phyloP scores from a whole-genome alignment of 2,797 vertebrate genomes.

The Pipistrellus pipistrellus region DNA sequence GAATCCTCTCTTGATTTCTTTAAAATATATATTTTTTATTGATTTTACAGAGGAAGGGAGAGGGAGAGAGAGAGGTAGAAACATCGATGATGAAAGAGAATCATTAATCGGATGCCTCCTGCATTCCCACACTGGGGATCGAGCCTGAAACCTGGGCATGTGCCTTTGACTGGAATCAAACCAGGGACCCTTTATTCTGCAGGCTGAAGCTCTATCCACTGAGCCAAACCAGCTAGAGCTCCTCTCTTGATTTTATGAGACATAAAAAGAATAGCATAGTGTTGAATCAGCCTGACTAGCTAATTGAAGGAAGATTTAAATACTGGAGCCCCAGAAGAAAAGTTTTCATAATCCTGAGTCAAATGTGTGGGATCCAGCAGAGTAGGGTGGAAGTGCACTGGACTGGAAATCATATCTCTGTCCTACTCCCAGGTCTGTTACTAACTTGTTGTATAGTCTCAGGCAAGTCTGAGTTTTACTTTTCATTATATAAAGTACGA shows the following conservation, averaged over 20 bases:
- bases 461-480: constrained; percentile 60
- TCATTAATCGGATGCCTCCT: too few species aligned
- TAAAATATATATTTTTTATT: too few species aligned
- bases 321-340: background rate
- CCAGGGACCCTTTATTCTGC: too few species aligned
- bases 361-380: background rate
- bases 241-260: background rate
- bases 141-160: too few species aligned
- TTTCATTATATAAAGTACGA: constrained; percentile 38
- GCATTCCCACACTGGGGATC: too few species aligned
- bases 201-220: too few species aligned
- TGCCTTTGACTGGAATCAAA: too few species aligned
- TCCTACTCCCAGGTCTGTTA: background rate
- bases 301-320: constrained; percentile 52
- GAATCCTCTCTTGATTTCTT: background rate
- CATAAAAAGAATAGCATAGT: background rate
- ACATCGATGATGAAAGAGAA: too few species aligned
- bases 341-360: constrained; percentile 36
- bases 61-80: too few species aligned
- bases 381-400: background rate
- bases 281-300: constrained; percentile 29
- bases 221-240: too few species aligned
- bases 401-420: background rate
- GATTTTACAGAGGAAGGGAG: too few species aligned
- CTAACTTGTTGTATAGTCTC: constrained; percentile 57